These are phyloP conservation scores for Edolisoma coerulescens DNA, from an alignment of 2,113 vertebrate genomes.

Conservation along the genomic window DNA sequence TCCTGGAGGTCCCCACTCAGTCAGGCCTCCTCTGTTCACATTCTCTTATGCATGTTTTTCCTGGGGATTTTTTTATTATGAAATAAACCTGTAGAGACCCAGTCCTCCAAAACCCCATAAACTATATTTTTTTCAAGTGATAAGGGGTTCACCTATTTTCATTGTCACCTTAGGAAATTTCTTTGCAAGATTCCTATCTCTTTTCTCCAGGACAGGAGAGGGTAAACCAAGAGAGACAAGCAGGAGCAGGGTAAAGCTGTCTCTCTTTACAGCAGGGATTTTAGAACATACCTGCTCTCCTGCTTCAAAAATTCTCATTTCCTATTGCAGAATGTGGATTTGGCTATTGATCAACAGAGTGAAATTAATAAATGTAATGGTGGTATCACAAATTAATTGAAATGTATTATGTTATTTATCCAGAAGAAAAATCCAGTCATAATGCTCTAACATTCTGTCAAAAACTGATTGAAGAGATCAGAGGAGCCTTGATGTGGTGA, in stretches of 20 bases:
- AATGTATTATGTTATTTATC: not conserved
- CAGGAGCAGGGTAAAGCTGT: not conserved
- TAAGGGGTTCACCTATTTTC: not conserved
- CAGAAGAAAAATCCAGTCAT: not conserved
- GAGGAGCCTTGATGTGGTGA: not conserved
- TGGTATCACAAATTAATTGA: not conserved
- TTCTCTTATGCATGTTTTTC: not conserved
- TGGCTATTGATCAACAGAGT: not conserved
- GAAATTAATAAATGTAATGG: not conserved
- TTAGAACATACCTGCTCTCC: not conserved
- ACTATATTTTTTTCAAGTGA: not conserved
- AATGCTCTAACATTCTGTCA: not conserved
- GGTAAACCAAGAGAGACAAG: not conserved
- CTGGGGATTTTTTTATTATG: not conserved
- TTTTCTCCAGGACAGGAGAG: not conserved
- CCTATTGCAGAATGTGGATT: not conserved
- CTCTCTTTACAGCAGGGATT: not conserved
- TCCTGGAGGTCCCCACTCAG: not conserved
- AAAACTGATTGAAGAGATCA: not conserved
- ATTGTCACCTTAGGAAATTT: not conserved
- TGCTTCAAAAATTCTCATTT: not conserved
- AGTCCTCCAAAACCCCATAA: not conserved
- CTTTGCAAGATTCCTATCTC: not conserved
- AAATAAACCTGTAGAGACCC: not conserved
- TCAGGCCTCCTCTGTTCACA: not conserved